Evolutionary conservation across 1,140 invertebrate genomes (phyloP), one percentile per base, ranked within the genome.

Genomic region (Drosophila sturtevanti): DNA sequence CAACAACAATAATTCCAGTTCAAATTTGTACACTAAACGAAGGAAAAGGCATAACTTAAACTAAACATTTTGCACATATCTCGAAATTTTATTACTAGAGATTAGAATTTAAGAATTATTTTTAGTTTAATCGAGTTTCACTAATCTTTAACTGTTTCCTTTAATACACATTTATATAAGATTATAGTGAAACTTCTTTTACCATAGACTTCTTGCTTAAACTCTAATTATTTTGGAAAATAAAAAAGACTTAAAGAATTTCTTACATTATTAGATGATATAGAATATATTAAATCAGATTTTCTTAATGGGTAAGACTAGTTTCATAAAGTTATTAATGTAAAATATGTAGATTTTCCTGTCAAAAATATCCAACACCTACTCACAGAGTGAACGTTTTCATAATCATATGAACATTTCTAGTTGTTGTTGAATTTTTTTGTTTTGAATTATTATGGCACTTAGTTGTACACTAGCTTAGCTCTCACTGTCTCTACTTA

Each of bases 381-480:
- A 48, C 21, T 48, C 41, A 16, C 41, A 48, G 2, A 48, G 11
- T 21, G 16, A 21, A 48, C 21, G 21, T 18, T 21, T 10, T 2
- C 41, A 18, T 31, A 6, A 0, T 31, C 7, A 6, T 11, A 48
- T 9, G 38, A 76, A 35, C 38, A 62, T 76, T 77, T 56, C 38
- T 22, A 52, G 72, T 41, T 77, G 68, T 65, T 68, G 60, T 68
- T 81, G 55, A 72, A 87, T 70, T 81, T 76, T 67, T 68, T 24
- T 70, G 79, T 76, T 67, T 68, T 24, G 70, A 72, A 70, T 77
- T 64, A 79, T 77, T 73, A 68, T 59, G 51, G 62, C 7, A 70
- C 63, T 69, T 79, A 70, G 41, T 21, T 4, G 41, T 21, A 48
- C 48, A 48, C 44, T 41, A 54, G 41, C 9, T 48, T 48, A 48